Evolutionary conservation across 2,888 invertebrate species (phyloP).

Genomic region (Trisateles emortualis): DNA sequence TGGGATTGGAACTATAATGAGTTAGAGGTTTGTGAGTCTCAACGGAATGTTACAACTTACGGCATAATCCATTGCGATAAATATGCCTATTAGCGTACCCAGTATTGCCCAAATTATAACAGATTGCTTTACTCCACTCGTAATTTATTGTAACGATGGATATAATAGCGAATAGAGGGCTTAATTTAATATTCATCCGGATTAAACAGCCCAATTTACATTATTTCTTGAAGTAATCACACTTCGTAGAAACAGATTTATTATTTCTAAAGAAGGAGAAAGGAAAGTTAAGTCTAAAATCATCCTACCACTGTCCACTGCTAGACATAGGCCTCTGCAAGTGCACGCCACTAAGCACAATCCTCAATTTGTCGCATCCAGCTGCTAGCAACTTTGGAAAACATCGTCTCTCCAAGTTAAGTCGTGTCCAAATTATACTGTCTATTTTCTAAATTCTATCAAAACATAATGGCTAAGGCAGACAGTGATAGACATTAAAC

Average conservation of each 20-base stretch:
- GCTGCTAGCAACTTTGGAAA: too few species aligned
- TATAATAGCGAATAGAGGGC: neutral
- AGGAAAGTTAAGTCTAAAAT: neutral
- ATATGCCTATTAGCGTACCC: constrained; percentile 19
- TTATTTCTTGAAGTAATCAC: constrained; percentile 1
- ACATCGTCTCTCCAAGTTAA: too few species aligned
- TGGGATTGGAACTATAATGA: constrained; percentile 19
- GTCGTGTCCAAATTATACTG: too few species aligned
- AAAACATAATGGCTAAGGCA: too few species aligned
- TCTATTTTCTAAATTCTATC: too few species aligned
- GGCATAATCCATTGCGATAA: constrained; percentile 26
- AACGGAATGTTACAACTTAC: constrained; percentile 16
- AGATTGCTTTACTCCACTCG: constrained; percentile 16
- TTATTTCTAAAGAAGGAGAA: neutral
- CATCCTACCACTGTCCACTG: too few species aligned
- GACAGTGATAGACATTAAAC: too few species aligned
- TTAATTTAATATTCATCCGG: constrained; percentile 6
- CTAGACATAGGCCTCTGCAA: too few species aligned
- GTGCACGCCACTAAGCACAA: too few species aligned
- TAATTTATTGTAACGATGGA: constrained; percentile 12
- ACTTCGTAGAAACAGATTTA: too few species aligned
- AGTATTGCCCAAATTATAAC: constrained; percentile 21
- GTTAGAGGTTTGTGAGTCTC: constrained; percentile 10
- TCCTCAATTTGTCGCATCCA: too few species aligned
- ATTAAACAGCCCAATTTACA: neutral